phyloP scores from a whole-genome alignment of 1,140 invertebrate species.

The Drosophila lini region DNA sequence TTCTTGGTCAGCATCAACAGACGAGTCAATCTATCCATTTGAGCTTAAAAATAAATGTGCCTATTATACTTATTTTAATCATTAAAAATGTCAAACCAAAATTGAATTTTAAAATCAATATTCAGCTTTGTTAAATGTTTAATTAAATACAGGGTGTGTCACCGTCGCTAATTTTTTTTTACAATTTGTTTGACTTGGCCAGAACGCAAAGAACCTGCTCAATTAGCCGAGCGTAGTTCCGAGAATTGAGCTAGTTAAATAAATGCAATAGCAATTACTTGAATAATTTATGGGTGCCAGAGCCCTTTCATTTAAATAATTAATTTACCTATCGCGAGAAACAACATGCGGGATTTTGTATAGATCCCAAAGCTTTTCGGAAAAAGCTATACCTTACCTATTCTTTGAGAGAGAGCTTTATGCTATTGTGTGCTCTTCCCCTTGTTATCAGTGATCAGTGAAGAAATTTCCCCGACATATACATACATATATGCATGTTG shows the following conservation, averaged over 20 bases:
- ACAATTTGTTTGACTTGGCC: not conserved
- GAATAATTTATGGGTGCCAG: slow-evolving; percentile 29
- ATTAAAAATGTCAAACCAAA: too few species aligned
- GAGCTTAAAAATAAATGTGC: too few species aligned
- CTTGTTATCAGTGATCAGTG: slow-evolving; percentile 51
- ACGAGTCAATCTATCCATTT: too few species aligned
- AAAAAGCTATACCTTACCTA: slow-evolving; percentile 11
- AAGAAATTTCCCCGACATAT: slow-evolving; percentile 9
- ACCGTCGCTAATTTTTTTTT: too few species aligned
- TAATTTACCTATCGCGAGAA: slow-evolving; percentile 13
- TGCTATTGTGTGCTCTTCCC: slow-evolving; percentile 3
- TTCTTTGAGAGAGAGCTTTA: slow-evolving; percentile 19
- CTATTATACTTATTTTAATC: too few species aligned
- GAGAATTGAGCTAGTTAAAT: not conserved
- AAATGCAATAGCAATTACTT: slow-evolving; percentile 30
- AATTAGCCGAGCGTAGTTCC: slow-evolving; percentile 1
- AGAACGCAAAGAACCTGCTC: not conserved
- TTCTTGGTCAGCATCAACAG: too few species aligned
- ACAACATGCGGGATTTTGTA: slow-evolving; percentile 15
- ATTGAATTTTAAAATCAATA: too few species aligned
- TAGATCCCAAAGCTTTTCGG: slow-evolving; percentile 12
- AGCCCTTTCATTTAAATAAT: slow-evolving; percentile 16
- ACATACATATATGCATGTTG: not conserved
- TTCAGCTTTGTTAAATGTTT: too few species aligned
- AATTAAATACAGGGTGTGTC: not conserved